Evolutionary conservation across 2,888 invertebrate genomes (phyloP).

Genomic region (Carcina quercana): DNA sequence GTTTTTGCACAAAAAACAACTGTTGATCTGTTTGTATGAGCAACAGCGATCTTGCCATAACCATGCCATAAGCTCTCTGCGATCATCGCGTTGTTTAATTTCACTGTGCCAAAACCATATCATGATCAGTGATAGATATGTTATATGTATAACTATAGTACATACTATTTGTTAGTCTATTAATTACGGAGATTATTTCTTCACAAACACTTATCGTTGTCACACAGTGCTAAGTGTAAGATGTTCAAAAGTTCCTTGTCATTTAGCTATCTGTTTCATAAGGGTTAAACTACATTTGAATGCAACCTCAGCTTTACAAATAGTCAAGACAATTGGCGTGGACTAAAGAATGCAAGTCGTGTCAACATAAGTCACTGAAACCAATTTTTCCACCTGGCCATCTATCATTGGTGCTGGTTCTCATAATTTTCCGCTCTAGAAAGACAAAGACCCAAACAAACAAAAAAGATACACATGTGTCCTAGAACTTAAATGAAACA

Average conservation of each 20-base stretch:
- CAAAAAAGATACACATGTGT: too few relatives aligned
- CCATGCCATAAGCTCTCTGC: conserved; percentile 23
- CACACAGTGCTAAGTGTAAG: conserved; percentile 33
- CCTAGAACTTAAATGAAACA: too few relatives aligned
- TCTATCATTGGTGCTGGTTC: too few relatives aligned
- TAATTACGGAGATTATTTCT: conserved; percentile 17
- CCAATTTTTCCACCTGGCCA: too few relatives aligned
- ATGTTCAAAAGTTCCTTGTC: conserved; percentile 59
- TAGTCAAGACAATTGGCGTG: too few relatives aligned
- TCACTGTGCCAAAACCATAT: conserved; percentile 64
- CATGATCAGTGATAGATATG: conserved; percentile 59
- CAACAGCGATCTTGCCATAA: conserved; percentile 38
- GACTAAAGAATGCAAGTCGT: too few relatives aligned
- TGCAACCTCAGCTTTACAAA: too few relatives aligned
- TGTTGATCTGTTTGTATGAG: conserved; percentile 14
- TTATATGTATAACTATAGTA: conserved; percentile 28
- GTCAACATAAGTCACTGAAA: too few relatives aligned
- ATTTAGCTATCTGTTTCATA: conserved; percentile 38
- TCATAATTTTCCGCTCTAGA: too few relatives aligned
- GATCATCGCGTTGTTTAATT: conserved; percentile 24
- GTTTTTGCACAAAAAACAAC: conserved; percentile 6
- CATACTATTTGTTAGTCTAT: conserved; percentile 21
- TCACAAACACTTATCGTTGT: conserved; percentile 17
- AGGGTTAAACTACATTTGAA: too few relatives aligned
- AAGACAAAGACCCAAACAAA: too few relatives aligned